Conservation (phyloP, 1,140 invertebrate species). For the Rhagoletis pomonella region DNA sequence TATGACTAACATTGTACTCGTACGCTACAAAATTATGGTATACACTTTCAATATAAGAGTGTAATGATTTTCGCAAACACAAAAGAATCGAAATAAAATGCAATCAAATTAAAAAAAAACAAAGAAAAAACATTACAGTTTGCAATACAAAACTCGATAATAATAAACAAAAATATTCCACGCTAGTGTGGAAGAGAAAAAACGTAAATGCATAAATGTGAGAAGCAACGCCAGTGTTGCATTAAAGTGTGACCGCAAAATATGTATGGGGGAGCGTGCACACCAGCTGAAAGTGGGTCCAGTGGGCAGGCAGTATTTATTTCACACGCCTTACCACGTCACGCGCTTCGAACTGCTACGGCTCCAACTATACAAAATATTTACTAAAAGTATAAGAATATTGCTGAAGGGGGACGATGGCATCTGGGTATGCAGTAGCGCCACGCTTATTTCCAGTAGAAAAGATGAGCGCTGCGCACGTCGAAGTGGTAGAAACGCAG, state of each 20-base stretch:
- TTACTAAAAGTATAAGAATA: background rate
- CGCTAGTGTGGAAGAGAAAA: background rate
- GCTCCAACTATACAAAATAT: too few species aligned
- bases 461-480: conserved; percentile 68
- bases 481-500: conserved; percentile 69
- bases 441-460: conserved; percentile 67
- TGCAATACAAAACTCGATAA: conserved; percentile 17
- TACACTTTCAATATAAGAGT: conserved; percentile 15
- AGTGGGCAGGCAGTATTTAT: background rate
- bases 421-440: background rate
- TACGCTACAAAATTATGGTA: background rate
- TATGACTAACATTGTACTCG: conserved; percentile 27
- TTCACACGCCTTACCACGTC: too few species aligned
- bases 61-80: background rate
- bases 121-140: background rate
- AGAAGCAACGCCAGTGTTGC: background rate
- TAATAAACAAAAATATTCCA: background rate
- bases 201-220: conserved; percentile 5
- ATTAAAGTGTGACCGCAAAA: background rate
- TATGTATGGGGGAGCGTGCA: background rate
- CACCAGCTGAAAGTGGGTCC: background rate
- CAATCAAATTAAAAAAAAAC: background rate
- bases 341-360: too few species aligned
- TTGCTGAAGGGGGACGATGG: background rate
- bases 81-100: conserved; percentile 19